A percentile compares a stretch with the other conserved stretches of the same genome.
Conservation (phyloP, 1,140 invertebrate genomes). For the Ephestia elutella region DNA sequence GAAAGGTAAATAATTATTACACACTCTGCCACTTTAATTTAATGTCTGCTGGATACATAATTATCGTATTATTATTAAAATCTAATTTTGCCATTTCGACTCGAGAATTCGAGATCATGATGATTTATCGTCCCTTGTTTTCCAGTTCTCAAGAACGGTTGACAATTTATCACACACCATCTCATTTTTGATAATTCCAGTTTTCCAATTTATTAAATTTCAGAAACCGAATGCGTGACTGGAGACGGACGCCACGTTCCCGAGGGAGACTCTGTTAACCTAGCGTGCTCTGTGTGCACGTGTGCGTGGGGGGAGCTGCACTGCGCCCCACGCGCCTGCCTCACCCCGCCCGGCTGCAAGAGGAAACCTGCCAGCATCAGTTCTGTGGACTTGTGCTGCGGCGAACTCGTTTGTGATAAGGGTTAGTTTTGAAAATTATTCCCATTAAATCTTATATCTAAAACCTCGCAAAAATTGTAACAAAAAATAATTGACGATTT, state of each 20-base stretch:
- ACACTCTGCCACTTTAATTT: too few species aligned
- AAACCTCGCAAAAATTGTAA: too few species aligned
- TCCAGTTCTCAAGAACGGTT: too few species aligned
- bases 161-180: too few species aligned
- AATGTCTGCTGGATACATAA: too few species aligned
- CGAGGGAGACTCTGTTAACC: constrained; percentile 39
- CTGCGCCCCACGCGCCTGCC: constrained; percentile 40
- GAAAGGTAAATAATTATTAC: constrained; percentile 34
- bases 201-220: constrained; percentile 1
- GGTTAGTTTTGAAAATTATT: constrained; percentile 29
- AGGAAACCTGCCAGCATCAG: constrained; percentile 23
- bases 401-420: constrained; percentile 48
- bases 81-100: too few species aligned
- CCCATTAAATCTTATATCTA: too few species aligned
- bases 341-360: constrained; percentile 32
- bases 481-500: too few species aligned
- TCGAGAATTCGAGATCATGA: too few species aligned
- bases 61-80: too few species aligned
- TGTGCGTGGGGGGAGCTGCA: constrained; percentile 46
- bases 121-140: too few species aligned
- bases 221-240: constrained; percentile 43
- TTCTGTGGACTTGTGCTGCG: constrained; percentile 44
- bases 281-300: constrained; percentile 47
- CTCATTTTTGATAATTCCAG: too few species aligned
- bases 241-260: constrained; percentile 48